Conservation (phyloP, 1,140 invertebrate species). For the Eueides isabella region DNA sequence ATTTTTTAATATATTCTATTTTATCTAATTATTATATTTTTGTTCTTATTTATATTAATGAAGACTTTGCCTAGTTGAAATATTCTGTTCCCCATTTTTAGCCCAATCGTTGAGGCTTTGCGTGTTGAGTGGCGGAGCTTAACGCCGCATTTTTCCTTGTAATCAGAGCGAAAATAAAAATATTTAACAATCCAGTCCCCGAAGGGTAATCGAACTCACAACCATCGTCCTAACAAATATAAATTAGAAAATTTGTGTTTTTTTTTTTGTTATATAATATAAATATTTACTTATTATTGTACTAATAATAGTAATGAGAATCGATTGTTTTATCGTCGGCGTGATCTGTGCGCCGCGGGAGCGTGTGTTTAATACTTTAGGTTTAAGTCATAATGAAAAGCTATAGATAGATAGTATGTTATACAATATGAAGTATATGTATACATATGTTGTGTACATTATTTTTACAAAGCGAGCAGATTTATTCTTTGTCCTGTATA, state of each 20-base stretch:
- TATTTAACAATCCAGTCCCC: background rate
- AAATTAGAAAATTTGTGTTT: no score
- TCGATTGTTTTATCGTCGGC: slow-evolving; percentile 28
- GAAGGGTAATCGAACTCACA: no score
- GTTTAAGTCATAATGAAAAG: background rate
- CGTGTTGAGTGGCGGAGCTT: no score
- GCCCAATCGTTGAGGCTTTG: no score
- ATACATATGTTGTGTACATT: background rate
- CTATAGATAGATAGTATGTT: background rate
- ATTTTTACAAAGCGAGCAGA: no score
- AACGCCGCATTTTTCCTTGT: background rate
- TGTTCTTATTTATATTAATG: no score
- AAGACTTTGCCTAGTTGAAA: no score
- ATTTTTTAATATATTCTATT: no score
- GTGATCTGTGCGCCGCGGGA: slow-evolving; percentile 28
- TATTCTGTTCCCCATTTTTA: background rate
- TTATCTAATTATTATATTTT: no score
- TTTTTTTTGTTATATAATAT: background rate
- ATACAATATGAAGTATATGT: background rate
- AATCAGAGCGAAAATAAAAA: background rate
- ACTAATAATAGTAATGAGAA: slow-evolving; percentile 31
- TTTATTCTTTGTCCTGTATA: no score
- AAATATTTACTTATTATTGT: slow-evolving; percentile 25
- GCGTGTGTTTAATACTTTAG: slow-evolving; percentile 25
- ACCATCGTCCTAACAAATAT: no score